Evolutionary conservation across 64 coral and sea anemone species (phyloP), one percentile per base, ranked within the genome.

Genomic region (Pocillopora verrucosa): DNA sequence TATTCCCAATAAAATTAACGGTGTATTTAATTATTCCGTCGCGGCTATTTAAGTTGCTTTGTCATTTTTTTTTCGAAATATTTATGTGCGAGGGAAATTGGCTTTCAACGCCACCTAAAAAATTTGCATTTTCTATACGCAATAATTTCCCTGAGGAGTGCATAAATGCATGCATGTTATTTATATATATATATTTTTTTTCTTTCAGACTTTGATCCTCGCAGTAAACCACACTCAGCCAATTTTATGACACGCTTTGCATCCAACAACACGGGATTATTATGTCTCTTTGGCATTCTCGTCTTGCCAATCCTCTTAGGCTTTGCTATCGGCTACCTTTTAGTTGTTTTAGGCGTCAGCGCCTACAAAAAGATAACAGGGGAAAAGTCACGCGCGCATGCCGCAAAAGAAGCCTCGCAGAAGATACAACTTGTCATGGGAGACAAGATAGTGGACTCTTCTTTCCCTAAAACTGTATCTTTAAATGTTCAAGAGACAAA

Each of bases 121-220:
- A 30, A 30, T 30, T 30, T 30, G 30, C 30, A 30, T 30, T 30
- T 30, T 30, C 30, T 30, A 30, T 0, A 30, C 30, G 30, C 30
- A 30, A 30, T 30, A 30, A 30, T 30, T 30, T 30, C 30, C 30
- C 30, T 30, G 30, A 30, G 30, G 30, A 0, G 30, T 30, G 30
- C 30, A 30, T 30, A 30, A 30, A 30, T 30, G 30, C 30, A 30
- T 30, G 30, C 30, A 30, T 30, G 30, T 30, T 30, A 30, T 30
- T 30, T 30, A 30, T 30, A 30, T 30, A 30, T 30, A 0, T 30
- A 30, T 30, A 30, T 30, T 30, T 30, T 94, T 58, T 36, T 37
- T 57, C 11, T 82, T 87, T 83, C 35, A 96, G 94, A 96, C 72
- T 96, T 96, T 87, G 94, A 96, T 65, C 94, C 94, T 58, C 92